These are phyloP conservation scores for Apis cerana DNA, from an alignment of 1,140 invertebrate species.

Conservation along the genomic window DNA sequence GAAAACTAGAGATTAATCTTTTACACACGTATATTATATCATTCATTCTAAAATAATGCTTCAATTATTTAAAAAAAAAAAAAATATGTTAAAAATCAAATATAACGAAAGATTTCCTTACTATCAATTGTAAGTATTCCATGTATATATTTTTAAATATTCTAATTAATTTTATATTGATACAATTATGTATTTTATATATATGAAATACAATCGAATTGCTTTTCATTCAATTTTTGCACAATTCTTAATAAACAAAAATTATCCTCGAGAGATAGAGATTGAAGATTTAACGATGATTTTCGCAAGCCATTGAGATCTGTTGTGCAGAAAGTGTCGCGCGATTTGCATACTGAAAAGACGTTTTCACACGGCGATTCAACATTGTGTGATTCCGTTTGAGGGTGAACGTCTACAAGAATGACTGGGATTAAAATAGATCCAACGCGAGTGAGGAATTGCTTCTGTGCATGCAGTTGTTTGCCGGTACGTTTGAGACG, in stretches of 20 bases:
- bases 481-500: neutral
- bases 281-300: neutral
- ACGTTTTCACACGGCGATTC: neutral
- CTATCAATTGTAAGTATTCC: no score
- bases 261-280: neutral
- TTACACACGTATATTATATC: no score
- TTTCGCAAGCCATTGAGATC: neutral
- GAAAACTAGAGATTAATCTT: no score
- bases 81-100: no score
- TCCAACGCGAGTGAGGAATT: constrained; percentile 7
- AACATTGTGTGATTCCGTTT: neutral
- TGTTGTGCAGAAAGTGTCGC: neutral
- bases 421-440: constrained; percentile 29
- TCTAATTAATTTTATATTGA: no score
- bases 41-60: no score
- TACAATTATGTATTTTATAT: neutral
- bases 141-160: no score
- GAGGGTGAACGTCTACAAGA: constrained; percentile 1
- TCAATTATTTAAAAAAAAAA: no score
- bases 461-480: neutral
- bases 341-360: constrained; percentile 7
- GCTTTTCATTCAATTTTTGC: neutral
- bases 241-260: neutral
- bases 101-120: no score
- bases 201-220: neutral